Conservation (phyloP, 2,888 invertebrate species). For the Pterostichus niger region DNA sequence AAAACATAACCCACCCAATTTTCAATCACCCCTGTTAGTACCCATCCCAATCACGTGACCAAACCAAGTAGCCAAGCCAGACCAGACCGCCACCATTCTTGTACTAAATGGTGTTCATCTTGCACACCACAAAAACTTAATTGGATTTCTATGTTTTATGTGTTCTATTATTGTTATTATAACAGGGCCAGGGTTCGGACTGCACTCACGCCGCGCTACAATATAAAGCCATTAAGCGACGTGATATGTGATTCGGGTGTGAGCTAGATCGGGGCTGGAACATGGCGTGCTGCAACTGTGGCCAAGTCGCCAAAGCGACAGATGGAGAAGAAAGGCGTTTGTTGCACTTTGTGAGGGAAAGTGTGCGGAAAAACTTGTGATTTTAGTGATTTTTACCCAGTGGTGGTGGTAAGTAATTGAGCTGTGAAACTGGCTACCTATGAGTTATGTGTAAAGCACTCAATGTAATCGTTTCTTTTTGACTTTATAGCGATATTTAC, state of each 20-base stretch:
- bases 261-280: neutral
- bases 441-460: too few relatives aligned
- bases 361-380: neutral
- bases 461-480: too few relatives aligned
- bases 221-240: conserved; percentile 65
- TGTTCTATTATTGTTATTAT: conserved; percentile 66
- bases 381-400: neutral
- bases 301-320: conserved; percentile 13
- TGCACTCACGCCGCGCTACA: conserved; percentile 36
- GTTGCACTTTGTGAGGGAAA: conserved; percentile 5
- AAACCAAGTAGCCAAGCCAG: conserved; percentile 9
- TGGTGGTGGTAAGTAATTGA: conserved; percentile 19
- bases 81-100: conserved; percentile 33
- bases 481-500: too few relatives aligned
- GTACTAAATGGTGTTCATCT: conserved; percentile 66
- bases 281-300: conserved; percentile 47
- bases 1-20: too few relatives aligned
- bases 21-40: conserved; percentile 8
- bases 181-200: conserved; percentile 37
- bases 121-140: conserved; percentile 71
- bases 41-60: neutral
- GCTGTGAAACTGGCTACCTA: neutral
- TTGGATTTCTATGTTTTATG: conserved; percentile 73
- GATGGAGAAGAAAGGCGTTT: neutral
- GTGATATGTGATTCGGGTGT: conserved; percentile 61